Evolutionary conservation across 2,888 invertebrate genomes (phyloP).

Genomic region (Macrophya alboannulata): DNA sequence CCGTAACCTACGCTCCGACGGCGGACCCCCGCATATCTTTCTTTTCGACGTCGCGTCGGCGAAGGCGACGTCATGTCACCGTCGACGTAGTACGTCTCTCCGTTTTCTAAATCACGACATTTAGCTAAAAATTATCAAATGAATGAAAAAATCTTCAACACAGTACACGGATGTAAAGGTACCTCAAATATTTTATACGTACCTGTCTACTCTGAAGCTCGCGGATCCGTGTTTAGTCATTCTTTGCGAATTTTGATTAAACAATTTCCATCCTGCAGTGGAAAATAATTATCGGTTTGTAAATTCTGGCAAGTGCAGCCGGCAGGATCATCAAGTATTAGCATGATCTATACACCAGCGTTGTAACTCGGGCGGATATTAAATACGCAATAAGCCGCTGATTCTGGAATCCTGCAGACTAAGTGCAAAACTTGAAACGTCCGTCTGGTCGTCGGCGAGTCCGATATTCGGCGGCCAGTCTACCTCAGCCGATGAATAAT

Average conservation of each 20-base stretch:
- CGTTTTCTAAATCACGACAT: neutral
- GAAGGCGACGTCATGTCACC: neutral
- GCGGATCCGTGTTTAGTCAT: neutral
- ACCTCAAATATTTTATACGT: neutral
- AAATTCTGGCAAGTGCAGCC: neutral
- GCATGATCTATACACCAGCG: neutral
- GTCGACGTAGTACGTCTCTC: neutral
- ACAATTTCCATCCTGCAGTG: neutral
- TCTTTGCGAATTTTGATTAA: neutral
- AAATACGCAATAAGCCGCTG: neutral
- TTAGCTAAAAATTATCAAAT: neutral
- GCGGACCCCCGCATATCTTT: neutral
- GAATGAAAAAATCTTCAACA: neutral
- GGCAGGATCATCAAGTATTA: neutral
- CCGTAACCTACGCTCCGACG: slow-evolving; percentile 2
- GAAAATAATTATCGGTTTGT: neutral
- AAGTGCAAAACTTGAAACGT: neutral
- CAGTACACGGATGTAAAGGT: neutral
- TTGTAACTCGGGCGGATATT: neutral
- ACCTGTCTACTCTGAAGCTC: neutral
- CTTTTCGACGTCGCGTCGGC: slow-evolving; percentile 13
- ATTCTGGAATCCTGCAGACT: neutral
- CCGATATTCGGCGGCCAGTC: neutral
- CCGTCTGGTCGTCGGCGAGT: neutral
- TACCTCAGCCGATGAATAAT: neutral